These are phyloP conservation scores for Zaprionus obscuricornis DNA, from an alignment of 2,888 invertebrate species.

Conservation along the genomic window DNA sequence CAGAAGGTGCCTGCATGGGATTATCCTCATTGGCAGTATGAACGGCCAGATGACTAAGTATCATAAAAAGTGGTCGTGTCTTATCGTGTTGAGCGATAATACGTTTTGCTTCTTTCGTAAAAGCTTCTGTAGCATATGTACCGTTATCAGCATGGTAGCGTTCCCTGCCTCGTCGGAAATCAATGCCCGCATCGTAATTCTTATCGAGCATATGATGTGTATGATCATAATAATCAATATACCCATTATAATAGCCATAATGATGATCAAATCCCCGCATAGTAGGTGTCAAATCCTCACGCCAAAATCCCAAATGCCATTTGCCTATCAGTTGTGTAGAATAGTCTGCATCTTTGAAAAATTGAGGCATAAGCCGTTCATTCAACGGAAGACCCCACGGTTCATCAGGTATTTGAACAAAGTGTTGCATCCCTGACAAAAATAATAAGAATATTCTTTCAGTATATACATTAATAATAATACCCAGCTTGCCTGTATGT, in stretches of 20 bases:
- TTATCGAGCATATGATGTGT: constrained; percentile 83
- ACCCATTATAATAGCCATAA: constrained; percentile 93
- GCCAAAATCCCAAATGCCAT: constrained; percentile 94
- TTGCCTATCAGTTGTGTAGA: constrained; percentile 93
- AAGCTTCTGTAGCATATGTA: constrained; percentile 88
- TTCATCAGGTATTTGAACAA: constrained; percentile 87
- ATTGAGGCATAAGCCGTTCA: constrained; percentile 89
- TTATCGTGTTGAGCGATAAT: constrained; percentile 86
- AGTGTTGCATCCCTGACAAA: constrained; percentile 88
- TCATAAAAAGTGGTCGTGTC: constrained; percentile 89
- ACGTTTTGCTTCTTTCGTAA: constrained; percentile 87
- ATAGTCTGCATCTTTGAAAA: constrained; percentile 89
- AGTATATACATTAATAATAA: background rate
- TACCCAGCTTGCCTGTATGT: constrained; percentile 86
- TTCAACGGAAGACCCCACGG: constrained; percentile 89
- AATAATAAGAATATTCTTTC: background rate
- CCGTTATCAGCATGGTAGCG: constrained; percentile 85
- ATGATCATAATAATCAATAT: constrained; percentile 91
- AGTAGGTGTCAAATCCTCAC: constrained; percentile 86
- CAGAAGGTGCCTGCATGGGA: constrained; percentile 88
- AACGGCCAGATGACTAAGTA: constrained; percentile 91
- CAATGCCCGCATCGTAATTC: constrained; percentile 83
- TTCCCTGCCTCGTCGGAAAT: constrained; percentile 84
- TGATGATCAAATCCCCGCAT: constrained; percentile 91
- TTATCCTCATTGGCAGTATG: constrained; percentile 90